A percentile compares a stretch with the other conserved stretches of the same genome.
Conservation (phyloP, 2,113 vertebrate species). For the Podiceps cristatus region DNA sequence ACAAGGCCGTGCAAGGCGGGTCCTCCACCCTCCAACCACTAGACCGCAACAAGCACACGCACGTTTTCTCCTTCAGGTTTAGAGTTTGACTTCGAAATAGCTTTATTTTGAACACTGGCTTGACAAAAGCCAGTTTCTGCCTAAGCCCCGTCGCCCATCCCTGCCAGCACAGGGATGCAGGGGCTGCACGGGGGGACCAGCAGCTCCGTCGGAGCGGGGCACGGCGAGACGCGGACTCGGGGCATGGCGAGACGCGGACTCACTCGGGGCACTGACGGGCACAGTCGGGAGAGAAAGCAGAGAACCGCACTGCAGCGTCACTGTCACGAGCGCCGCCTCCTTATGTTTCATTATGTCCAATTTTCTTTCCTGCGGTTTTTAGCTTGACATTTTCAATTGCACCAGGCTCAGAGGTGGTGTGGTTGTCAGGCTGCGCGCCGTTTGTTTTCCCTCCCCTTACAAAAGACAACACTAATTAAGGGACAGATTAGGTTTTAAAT, state of each 20-base stretch:
- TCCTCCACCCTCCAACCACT: background rate
- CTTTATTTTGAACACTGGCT: conserved; percentile 23
- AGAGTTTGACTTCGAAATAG: background rate
- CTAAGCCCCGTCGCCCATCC: background rate
- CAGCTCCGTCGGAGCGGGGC: background rate
- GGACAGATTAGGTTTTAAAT: conserved; percentile 16
- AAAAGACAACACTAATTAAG: background rate
- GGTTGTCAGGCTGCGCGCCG: background rate
- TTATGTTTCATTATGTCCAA: background rate
- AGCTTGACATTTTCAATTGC: conserved; percentile 5
- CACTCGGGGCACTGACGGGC: too few species aligned
- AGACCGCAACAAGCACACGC: fast-evolving
- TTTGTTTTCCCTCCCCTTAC: background rate
- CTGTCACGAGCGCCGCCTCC: fast-evolving
- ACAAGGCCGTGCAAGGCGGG: too few species aligned
- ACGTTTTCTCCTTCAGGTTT: background rate
- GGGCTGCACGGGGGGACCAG: background rate
- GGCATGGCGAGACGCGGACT: too few species aligned
- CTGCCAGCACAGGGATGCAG: background rate
- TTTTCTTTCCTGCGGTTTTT: background rate
- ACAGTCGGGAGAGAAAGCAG: too few species aligned
- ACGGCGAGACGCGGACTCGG: fast-evolving
- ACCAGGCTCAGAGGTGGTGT: background rate
- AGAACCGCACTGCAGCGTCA: fast-evolving
- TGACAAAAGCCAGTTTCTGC: conserved; percentile 2